Conservation (phyloP, 2,113 vertebrate genomes). For the Grammomys dolichurus region DNA sequence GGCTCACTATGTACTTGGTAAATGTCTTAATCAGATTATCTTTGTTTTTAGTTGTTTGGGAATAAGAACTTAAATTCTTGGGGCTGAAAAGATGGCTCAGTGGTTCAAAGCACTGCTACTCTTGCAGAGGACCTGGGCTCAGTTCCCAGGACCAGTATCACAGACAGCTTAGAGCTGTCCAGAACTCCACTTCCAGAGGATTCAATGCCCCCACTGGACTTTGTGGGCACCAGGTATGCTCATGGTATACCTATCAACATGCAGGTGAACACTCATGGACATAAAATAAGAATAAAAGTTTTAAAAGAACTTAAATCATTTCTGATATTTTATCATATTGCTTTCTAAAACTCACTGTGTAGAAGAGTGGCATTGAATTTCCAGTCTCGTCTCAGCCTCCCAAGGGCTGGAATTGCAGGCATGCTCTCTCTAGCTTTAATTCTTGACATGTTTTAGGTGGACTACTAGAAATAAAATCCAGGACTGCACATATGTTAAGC, state of each 20-base stretch:
- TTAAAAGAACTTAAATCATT: background rate
- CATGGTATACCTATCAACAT: background rate
- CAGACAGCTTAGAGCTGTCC: background rate
- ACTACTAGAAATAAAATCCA: background rate
- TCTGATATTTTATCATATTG: conserved; percentile 6
- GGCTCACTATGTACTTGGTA: background rate
- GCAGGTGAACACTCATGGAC: background rate
- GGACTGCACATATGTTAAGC: background rate
- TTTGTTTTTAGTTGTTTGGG: conserved; percentile 15
- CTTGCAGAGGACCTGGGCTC: background rate
- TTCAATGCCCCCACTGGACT: background rate
- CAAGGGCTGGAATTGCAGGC: background rate
- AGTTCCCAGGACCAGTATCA: background rate
- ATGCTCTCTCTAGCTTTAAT: background rate
- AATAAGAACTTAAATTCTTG: background rate
- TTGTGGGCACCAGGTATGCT: background rate
- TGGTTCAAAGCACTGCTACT: background rate
- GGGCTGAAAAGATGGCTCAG: background rate
- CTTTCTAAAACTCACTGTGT: background rate
- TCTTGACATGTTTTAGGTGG: background rate
- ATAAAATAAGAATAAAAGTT: background rate
- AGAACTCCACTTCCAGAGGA: background rate
- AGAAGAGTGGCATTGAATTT: background rate
- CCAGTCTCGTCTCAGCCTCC: background rate
- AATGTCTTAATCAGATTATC: background rate